Conservation (phyloP, 2,888 invertebrate genomes). For the Tineola bisselliella region DNA sequence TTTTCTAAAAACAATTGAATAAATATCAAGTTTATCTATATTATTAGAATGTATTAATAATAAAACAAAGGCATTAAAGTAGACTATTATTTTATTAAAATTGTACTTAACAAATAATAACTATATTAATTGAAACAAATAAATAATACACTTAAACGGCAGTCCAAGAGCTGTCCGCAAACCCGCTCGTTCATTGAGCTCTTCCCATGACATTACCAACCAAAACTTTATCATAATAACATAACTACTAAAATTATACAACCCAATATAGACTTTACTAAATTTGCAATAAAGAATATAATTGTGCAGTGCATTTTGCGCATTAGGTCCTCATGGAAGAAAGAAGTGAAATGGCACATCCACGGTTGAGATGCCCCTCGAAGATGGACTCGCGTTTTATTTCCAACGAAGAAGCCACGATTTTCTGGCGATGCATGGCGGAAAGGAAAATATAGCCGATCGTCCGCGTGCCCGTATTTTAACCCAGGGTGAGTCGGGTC, state of each 20-base stretch:
- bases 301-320: neutral
- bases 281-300: rapidly evolving
- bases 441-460: conserved; percentile 54
- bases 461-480: conserved; percentile 65
- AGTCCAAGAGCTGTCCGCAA: conserved; percentile 58
- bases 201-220: conserved; percentile 66
- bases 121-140: neutral
- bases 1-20: too few species aligned
- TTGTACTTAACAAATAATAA: neutral
- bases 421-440: conserved; percentile 57
- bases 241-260: neutral
- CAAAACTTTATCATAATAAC: neutral
- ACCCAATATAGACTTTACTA: conserved; percentile 19
- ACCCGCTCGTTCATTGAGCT: conserved; percentile 58
- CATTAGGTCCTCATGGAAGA: conserved; percentile 26
- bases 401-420: conserved; percentile 67
- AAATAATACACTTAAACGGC: conserved; percentile 20
- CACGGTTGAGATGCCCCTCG: conserved; percentile 59
- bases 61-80: neutral
- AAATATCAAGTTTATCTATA: too few species aligned
- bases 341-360: conserved; percentile 49
- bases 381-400: conserved; percentile 67
- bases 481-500: conserved; percentile 18
- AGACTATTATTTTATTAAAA: neutral
- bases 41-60: too few species aligned